Evolutionary conservation across 2,888 invertebrate genomes (phyloP).

Genomic region (Antheraea assamensis): DNA sequence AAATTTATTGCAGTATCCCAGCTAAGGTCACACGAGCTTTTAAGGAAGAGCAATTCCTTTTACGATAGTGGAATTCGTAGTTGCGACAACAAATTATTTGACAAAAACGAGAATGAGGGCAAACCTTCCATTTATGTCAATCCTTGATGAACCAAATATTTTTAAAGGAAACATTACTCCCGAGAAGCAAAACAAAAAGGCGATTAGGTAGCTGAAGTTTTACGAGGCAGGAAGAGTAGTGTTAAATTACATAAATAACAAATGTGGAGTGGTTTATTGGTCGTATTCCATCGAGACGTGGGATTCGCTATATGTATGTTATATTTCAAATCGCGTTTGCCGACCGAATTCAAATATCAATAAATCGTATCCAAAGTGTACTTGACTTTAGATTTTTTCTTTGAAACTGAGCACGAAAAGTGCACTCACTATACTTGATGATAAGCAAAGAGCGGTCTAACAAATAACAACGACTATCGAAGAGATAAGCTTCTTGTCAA

Average conservation of each 20-base stretch:
- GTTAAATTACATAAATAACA: conserved; percentile 20
- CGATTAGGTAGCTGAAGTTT: background rate
- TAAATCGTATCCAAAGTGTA: background rate
- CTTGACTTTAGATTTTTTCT: background rate
- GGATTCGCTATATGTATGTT: conserved; percentile 20
- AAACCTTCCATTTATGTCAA: background rate
- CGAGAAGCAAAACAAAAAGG: background rate
- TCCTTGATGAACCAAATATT: background rate
- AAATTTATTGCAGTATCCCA: background rate
- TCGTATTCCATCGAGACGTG: conserved; percentile 29
- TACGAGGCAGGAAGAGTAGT: background rate
- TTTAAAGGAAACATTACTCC: background rate
- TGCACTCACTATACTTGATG: too few species aligned
- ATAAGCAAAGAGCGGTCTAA: too few species aligned
- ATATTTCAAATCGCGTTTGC: background rate
- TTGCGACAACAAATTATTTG: background rate
- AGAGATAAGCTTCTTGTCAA: too few species aligned
- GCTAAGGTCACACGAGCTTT: background rate
- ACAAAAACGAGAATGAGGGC: background rate
- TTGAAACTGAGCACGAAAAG: too few species aligned
- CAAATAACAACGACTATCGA: too few species aligned
- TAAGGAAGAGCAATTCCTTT: background rate
- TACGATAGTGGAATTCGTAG: background rate
- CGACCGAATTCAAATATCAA: background rate
- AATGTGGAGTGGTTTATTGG: conserved; percentile 31